These are phyloP conservation scores for Synergus gifuensis DNA, from an alignment of 2,888 invertebrate genomes.

Conservation along the genomic window DNA sequence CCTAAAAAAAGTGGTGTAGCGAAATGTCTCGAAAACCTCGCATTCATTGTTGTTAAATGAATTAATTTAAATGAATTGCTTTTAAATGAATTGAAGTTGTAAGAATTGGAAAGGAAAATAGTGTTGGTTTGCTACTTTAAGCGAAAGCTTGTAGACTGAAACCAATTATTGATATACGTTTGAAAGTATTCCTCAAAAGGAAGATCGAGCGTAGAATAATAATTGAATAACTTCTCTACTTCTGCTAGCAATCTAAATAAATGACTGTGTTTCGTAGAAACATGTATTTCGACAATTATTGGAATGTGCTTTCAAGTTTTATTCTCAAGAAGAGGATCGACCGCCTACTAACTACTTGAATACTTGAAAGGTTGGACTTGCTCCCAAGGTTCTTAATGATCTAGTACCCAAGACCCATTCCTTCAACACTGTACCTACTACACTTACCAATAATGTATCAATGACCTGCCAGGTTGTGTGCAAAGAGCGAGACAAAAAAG, in stretches of 20 bases:
- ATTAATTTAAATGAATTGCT: too few relatives aligned
- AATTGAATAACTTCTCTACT: constrained; percentile 14
- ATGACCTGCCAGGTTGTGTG: constrained; percentile 53
- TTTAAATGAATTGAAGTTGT: too few relatives aligned
- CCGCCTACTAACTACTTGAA: neutral
- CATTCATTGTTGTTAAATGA: too few relatives aligned
- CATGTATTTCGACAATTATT: constrained; percentile 1
- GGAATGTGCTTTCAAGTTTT: constrained; percentile 1
- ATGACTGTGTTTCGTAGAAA: constrained; percentile 1
- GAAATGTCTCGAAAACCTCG: too few relatives aligned
- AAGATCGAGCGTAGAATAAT: constrained; percentile 14
- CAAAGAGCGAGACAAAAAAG: constrained; percentile 44
- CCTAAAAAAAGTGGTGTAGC: too few relatives aligned
- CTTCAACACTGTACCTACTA: constrained; percentile 14
- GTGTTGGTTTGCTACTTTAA: neutral
- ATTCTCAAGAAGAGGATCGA: constrained; percentile 5
- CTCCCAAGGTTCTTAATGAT: constrained; percentile 20
- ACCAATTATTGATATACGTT: constrained; percentile 22
- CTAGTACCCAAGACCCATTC: neutral
- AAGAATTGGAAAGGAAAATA: too few relatives aligned
- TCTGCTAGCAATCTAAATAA: neutral
- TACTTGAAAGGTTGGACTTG: neutral
- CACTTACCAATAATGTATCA: constrained; percentile 46
- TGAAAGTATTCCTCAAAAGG: constrained; percentile 8
- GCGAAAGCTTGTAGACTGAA: constrained; percentile 20